Base-by-base conservation (phyloP, 2,888 invertebrate species). In the Microctonus brassicae region DNA sequence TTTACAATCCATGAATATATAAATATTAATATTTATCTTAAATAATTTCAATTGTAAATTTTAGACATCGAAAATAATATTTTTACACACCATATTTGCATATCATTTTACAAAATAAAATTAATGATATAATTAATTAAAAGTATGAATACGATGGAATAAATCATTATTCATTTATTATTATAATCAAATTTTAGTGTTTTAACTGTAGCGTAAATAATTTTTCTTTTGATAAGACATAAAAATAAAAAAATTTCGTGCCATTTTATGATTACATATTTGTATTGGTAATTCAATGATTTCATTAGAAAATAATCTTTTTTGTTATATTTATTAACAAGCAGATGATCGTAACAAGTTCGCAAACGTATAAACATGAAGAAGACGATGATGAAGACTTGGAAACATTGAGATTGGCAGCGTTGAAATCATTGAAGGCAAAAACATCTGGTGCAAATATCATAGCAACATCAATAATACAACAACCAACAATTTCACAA, bases 371-470 rank as follows among this genome's bases (percentile, higher is more conserved):
- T 65, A 80, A 78, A 76, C 81, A 80, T 73, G 83, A 82, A 4
- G 88, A 89, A 2, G 90, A 90, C 13, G 90, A 90, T 36, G 90
- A 90, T 69, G 89, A 90, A 65, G 90, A 90, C 78, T 81, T 90
- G 74, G 90, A 90, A 79, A 86, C 88, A 33, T 81, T 90, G 69
- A 85, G 90, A 62, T 80, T 89, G 70, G 89, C 89, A 61, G 90
- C 90, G 13, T 84, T 90, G 53, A 87, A 89, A 65, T 88, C 89
- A 0, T 78, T 90, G 63, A 77, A 82, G 36, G 75, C 80, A 4
- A 86, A 73, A 71, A 34, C 55, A 73, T 5, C 55, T 47, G 24
- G 64, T 67, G 13, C 76, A 75, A 33, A 22, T 70, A 29, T 76
- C 74, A 39, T 74, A 74, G 26, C 70, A 75, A 53, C 65, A 68